Percentiles rank a stretch among this genome's conserved stretches.
These are phyloP conservation scores for Semibalanus balanoides DNA, from an alignment of 1,140 invertebrate species.

Conservation along the genomic window DNA sequence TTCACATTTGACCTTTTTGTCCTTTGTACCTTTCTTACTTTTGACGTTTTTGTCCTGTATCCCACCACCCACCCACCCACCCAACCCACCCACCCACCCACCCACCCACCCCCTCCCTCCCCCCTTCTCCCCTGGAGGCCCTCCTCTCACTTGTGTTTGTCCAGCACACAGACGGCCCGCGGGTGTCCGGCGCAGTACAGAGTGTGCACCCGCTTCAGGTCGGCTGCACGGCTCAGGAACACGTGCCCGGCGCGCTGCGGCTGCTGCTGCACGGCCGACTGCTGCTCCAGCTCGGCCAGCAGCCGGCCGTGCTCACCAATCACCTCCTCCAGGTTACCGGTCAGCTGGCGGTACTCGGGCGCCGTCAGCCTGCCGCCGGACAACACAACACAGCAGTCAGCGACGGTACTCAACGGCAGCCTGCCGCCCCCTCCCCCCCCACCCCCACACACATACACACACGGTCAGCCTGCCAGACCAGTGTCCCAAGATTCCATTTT, in stretches of 20 bases:
- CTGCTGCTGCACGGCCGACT: slow-evolving; percentile 44
- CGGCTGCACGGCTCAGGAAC: slow-evolving; percentile 71
- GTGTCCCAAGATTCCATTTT: no score
- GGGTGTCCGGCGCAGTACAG: slow-evolving; percentile 85
- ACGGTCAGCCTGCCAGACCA: no score
- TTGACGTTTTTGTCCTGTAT: no score
- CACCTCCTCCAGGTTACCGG: slow-evolving; percentile 77
- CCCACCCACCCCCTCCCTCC: slow-evolving; percentile 11
- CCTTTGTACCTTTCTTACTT: no score
- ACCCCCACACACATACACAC: no score
- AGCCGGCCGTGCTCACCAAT: slow-evolving; percentile 66
- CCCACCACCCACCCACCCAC: background rate
- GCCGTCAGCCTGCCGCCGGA: slow-evolving; percentile 47
- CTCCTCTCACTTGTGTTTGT: slow-evolving; percentile 62
- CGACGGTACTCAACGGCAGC: no score
- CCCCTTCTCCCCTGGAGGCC: slow-evolving; percentile 9
- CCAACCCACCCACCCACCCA: background rate
- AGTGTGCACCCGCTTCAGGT: slow-evolving; percentile 70
- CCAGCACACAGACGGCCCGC: slow-evolving; percentile 74
- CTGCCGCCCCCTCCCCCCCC: no score
- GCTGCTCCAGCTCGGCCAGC: slow-evolving; percentile 57
- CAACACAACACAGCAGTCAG: no score
- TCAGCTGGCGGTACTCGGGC: slow-evolving; percentile 69
- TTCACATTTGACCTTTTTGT: no score
- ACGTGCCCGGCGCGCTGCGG: slow-evolving; percentile 81